phyloP scores from a whole-genome alignment of 2,113 vertebrate genomes.

The Rhagologus leucostigma region DNA sequence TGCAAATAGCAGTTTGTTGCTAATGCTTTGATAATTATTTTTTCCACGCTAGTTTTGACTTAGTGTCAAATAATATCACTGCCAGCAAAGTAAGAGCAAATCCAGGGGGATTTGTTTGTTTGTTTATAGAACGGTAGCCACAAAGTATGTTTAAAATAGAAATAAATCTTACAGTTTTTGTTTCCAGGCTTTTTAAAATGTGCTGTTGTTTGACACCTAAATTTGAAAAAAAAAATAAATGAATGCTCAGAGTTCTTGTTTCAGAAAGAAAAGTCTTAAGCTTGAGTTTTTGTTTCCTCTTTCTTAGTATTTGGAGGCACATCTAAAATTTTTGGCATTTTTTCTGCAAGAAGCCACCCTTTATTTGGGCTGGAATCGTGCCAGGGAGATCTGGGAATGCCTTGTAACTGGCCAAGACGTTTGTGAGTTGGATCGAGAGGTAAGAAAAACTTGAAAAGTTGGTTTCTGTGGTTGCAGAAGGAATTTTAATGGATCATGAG shows the following conservation, averaged over 20 bases:
- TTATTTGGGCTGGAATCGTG: conserved; percentile 96
- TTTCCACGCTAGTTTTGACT: not conserved
- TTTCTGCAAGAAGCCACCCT: conserved; percentile 98
- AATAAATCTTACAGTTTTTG: not conserved
- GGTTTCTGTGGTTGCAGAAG: not conserved
- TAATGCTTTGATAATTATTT: not conserved
- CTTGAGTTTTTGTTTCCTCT: conserved; percentile 29
- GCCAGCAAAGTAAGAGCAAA: not conserved
- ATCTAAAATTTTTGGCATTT: conserved; percentile 98
- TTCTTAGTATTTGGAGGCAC: conserved; percentile 93
- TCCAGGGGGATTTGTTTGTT: not conserved
- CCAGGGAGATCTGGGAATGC: conserved; percentile 98
- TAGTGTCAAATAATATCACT: not conserved
- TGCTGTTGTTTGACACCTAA: not conserved
- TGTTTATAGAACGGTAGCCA: not conserved
- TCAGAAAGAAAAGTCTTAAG: conserved; percentile 7
- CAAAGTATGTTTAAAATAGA: not conserved
- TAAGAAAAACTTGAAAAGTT: conserved; percentile 57
- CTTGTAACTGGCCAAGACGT: conserved; percentile 94
- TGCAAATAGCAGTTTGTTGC: not conserved
- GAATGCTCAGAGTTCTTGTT: not conserved
- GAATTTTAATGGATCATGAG: not conserved
- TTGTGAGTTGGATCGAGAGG: conserved; percentile 96
- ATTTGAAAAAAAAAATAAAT: not conserved
- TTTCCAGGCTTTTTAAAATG: not conserved